phyloP scores from a whole-genome alignment of 2,888 invertebrate genomes.

The Habroteleia sp. region DNA sequence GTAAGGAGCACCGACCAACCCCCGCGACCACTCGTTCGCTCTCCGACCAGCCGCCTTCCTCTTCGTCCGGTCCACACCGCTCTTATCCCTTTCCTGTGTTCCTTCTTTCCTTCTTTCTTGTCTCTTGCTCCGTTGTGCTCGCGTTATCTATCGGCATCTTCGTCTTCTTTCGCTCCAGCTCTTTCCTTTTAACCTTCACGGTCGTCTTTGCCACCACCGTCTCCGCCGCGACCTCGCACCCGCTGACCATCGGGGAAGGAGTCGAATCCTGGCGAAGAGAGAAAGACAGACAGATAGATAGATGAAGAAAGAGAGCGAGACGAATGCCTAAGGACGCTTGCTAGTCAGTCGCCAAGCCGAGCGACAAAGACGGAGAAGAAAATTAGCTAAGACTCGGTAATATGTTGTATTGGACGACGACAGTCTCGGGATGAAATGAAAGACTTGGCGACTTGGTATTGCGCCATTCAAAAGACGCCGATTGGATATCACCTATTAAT shows the following conservation, averaged over 20 bases:
- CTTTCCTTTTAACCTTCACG: slow-evolving; percentile 64
- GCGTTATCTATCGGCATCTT: slow-evolving; percentile 27
- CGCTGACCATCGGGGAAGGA: slow-evolving; percentile 61
- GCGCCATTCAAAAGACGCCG: slow-evolving; percentile 59
- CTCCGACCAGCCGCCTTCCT: slow-evolving; percentile 24
- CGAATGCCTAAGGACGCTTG: slow-evolving; percentile 31
- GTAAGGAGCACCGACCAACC: slow-evolving; percentile 80
- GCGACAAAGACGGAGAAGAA: slow-evolving; percentile 65
- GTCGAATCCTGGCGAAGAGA: slow-evolving; percentile 49
- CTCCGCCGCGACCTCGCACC: slow-evolving; percentile 67
- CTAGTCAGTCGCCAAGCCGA: no score
- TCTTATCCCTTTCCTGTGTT: slow-evolving; percentile 61
- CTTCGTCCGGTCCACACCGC: slow-evolving; percentile 36
- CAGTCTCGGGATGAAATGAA: slow-evolving; percentile 65
- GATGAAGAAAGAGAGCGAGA: no score
- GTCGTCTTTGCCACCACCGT: slow-evolving; percentile 68
- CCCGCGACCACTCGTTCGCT: slow-evolving; percentile 49
- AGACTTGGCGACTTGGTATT: slow-evolving; percentile 50
- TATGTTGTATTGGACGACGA: slow-evolving; percentile 71
- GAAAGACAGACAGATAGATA: no score
- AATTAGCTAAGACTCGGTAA: slow-evolving; percentile 74
- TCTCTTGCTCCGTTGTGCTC: slow-evolving; percentile 20
- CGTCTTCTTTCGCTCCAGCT: slow-evolving; percentile 29
- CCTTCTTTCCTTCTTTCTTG: slow-evolving; percentile 11
- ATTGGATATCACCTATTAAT: slow-evolving; percentile 51